Evolutionary conservation across 2,888 invertebrate genomes (phyloP).

Genomic region (Nymphalis c-album): DNA sequence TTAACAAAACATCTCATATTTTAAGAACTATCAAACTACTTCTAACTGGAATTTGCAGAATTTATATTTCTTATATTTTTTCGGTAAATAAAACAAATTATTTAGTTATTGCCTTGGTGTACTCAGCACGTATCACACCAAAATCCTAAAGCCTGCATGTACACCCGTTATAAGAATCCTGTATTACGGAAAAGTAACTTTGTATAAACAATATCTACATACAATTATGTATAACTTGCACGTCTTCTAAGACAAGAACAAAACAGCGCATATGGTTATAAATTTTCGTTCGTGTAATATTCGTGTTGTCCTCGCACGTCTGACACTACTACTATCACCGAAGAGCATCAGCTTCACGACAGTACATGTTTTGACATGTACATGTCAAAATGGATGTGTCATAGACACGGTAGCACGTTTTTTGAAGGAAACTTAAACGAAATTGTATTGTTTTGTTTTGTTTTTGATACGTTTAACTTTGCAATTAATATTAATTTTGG

Average conservation of each 20-base stretch:
- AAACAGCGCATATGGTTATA: background rate
- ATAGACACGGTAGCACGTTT: background rate
- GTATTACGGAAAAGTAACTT: too few relatives aligned
- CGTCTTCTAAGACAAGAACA: background rate
- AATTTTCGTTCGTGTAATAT: slow-evolving; percentile 9
- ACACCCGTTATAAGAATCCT: too few relatives aligned
- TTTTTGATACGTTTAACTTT: background rate
- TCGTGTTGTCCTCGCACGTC: slow-evolving; percentile 55
- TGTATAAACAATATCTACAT: too few relatives aligned
- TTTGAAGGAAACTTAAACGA: background rate
- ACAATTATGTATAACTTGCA: background rate
- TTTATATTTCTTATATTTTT: too few relatives aligned
- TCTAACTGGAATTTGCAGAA: too few relatives aligned
- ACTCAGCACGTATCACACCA: too few relatives aligned
- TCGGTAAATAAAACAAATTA: too few relatives aligned
- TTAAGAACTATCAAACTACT: too few relatives aligned
- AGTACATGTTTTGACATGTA: slow-evolving; percentile 13
- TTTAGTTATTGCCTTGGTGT: too few relatives aligned
- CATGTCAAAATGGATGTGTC: slow-evolving; percentile 35
- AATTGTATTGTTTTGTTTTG: background rate
- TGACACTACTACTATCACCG: slow-evolving; percentile 54
- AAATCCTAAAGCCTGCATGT: too few relatives aligned
- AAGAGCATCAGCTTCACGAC: slow-evolving; percentile 66
- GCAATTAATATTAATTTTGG: background rate
- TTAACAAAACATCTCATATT: too few relatives aligned